A percentile compares a stretch with the other conserved stretches of the same genome.
Evolutionary conservation across 1,140 invertebrate species (phyloP).

Genomic region (Tetramorium parvispinum): DNA sequence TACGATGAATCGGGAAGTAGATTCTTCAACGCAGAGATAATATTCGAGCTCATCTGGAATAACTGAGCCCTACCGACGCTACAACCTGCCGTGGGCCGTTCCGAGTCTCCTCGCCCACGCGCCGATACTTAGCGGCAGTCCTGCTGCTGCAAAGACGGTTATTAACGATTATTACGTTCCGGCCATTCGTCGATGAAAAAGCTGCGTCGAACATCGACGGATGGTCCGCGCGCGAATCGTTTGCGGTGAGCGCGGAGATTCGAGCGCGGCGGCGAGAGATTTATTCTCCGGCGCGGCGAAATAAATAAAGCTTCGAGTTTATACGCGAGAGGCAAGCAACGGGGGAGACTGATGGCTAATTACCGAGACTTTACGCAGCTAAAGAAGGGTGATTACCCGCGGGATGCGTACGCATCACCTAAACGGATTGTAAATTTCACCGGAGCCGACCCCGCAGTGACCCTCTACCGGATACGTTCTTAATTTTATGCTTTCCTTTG

Average conservation of each 20-base stretch:
- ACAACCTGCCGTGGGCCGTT: constrained; percentile 65
- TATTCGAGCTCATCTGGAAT: constrained; percentile 41
- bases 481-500: constrained; percentile 68
- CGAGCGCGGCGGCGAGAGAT: constrained; percentile 47
- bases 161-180: constrained; percentile 77
- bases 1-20: neutral
- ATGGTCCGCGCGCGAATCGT: constrained; percentile 52
- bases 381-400: constrained; percentile 22
- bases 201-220: constrained; percentile 46
- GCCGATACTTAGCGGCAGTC: constrained; percentile 73
- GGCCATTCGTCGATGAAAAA: constrained; percentile 70
- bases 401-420: constrained; percentile 21
- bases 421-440: constrained; percentile 65
- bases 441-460: constrained; percentile 55
- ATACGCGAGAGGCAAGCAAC: constrained; percentile 27
- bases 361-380: constrained; percentile 40
- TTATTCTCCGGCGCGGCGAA: constrained; percentile 53
- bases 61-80: constrained; percentile 24
- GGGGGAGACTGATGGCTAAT: constrained; percentile 49
- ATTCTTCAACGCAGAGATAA: neutral
- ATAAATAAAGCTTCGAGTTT: constrained; percentile 63
- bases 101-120: constrained; percentile 69
- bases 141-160: constrained; percentile 68
- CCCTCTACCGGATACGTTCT: constrained; percentile 61
- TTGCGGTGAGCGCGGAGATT: constrained; percentile 30